Percentiles rank a stretch among this genome's conserved stretches.
phyloP scores from a whole-genome alignment of 35 echinoderm and acorn worm species.

The Apostichopus parvimensis region DNA sequence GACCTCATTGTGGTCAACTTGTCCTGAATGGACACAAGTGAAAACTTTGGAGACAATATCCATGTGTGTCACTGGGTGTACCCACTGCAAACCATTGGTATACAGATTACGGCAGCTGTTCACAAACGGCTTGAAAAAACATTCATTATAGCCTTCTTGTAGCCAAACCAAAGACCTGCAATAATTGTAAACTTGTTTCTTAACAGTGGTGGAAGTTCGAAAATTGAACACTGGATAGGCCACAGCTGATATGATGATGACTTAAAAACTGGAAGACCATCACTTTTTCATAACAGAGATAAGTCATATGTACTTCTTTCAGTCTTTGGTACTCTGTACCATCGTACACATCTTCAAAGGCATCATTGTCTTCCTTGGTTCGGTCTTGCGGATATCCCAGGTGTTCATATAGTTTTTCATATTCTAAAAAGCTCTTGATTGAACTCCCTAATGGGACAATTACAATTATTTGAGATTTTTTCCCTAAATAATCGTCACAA shows the following conservation, averaged over 20 bases:
- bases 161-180: too few species aligned
- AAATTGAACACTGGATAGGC: not conserved
- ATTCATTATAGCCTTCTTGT: too few species aligned
- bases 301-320: not conserved
- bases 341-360: constrained; percentile 5
- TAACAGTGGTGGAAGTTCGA: not conserved
- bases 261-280: not conserved
- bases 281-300: not conserved
- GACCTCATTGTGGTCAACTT: too few species aligned
- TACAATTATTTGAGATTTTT: not conserved
- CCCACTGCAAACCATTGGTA: constrained; percentile 53
- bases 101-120: constrained; percentile 30
- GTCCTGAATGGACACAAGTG: too few species aligned
- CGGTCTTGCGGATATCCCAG: not conserved
- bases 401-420: not conserved
- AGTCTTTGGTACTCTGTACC: not conserved
- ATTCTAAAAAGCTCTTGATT: not conserved
- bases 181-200: too few species aligned
- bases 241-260: not conserved
- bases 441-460: not conserved
- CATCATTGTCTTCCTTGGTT: not conserved
- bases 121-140: constrained; percentile 61
- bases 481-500: not conserved
- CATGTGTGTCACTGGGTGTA: not conserved
- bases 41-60: constrained; percentile 32